Percentiles rank a stretch among this genome's conserved stretches.
Evolutionary conservation across 2,113 vertebrate species (phyloP).

Genomic region (Neoarius graeffei): DNA sequence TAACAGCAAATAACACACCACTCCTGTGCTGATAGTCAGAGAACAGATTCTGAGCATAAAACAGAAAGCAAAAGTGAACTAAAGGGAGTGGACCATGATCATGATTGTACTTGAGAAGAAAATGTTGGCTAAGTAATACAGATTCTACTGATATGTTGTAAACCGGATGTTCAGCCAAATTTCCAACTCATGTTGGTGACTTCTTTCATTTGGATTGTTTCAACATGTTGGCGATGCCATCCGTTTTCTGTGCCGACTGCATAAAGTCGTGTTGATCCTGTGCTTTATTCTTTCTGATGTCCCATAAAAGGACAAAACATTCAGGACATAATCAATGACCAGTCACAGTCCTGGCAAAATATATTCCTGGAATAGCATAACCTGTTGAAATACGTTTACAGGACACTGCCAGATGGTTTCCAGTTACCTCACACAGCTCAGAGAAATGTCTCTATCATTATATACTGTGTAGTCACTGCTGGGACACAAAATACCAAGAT

Average conservation of each 20-base stretch:
- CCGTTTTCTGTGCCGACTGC: neutral
- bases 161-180: slow-evolving; percentile 20
- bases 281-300: neutral
- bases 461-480: neutral
- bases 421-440: slow-evolving; percentile 3
- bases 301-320: slow-evolving; percentile 48
- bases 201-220: neutral
- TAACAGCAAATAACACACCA: neutral
- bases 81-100: neutral
- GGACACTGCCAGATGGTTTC: slow-evolving; percentile 9
- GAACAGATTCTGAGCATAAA: neutral
- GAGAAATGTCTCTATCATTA: slow-evolving; percentile 1
- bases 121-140: neutral
- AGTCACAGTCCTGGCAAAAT: neutral
- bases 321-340: slow-evolving; percentile 10
- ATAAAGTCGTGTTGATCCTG: neutral
- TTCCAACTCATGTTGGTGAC: neutral
- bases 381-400: slow-evolving; percentile 17
- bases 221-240: neutral
- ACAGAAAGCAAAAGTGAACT: neutral
- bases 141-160: neutral
- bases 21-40: neutral
- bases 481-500: neutral
- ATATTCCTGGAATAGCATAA: slow-evolving; percentile 27
- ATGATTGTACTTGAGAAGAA: neutral